Percentiles rank a stretch among this genome's conserved stretches.
phyloP scores from a whole-genome alignment of 1,140 invertebrate species.

The Heliconius hermathena region DNA sequence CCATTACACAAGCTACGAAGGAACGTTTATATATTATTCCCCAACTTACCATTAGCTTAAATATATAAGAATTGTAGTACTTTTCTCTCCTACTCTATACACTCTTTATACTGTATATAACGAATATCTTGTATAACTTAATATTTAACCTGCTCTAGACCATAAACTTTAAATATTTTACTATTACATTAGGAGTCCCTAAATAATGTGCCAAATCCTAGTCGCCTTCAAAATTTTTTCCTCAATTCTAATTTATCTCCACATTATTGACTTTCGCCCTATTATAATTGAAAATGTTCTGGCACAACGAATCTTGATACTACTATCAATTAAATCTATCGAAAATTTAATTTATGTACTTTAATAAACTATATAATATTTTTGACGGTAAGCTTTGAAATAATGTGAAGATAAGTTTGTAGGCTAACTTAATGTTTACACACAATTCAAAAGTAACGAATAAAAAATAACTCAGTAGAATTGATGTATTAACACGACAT shows the following conservation, averaged over 20 bases:
- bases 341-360: slow-evolving; percentile 36
- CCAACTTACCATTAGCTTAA: slow-evolving; percentile 23
- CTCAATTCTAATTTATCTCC: slow-evolving; percentile 22
- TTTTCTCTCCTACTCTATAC: slow-evolving; percentile 23
- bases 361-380: slow-evolving; percentile 65
- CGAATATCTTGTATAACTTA: slow-evolving; percentile 22
- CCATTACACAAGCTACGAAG: slow-evolving; percentile 6
- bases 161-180: slow-evolving; percentile 27
- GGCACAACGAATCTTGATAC: slow-evolving; percentile 48
- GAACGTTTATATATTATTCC: slow-evolving; percentile 18
- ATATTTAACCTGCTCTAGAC: slow-evolving; percentile 37
- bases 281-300: slow-evolving; percentile 28
- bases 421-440: background rate
- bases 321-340: slow-evolving; percentile 36
- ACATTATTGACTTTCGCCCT: slow-evolving; percentile 21
- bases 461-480: background rate
- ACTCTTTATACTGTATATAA: slow-evolving; percentile 36
- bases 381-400: slow-evolving; percentile 56
- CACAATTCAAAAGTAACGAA: background rate
- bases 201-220: slow-evolving; percentile 44
- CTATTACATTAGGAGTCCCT: slow-evolving; percentile 27
- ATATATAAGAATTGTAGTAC: slow-evolving; percentile 23
- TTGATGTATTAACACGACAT: background rate
- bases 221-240: background rate
- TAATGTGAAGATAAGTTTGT: slow-evolving; percentile 21